phyloP scores from a whole-genome alignment of 2,797 vertebrate genomes.

The Scomberomorus guttatus region DNA sequence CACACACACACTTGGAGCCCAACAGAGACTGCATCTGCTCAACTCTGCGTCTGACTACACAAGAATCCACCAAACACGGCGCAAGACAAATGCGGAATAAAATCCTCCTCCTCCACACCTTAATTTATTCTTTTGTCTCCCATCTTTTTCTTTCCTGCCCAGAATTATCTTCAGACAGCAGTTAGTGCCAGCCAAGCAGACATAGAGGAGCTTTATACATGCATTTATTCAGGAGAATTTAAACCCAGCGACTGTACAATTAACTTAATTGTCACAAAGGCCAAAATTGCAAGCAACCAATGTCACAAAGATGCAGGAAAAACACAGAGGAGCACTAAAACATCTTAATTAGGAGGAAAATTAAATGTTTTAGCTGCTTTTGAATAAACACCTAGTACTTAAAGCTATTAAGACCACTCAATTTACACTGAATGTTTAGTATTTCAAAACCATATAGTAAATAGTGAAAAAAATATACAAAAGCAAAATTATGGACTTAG shows the following conservation, averaged over 20 bases:
- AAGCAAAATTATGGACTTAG: background rate
- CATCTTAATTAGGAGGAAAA: slow-evolving; percentile 25
- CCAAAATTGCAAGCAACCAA: slow-evolving; percentile 36
- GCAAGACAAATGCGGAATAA: slow-evolving; percentile 32
- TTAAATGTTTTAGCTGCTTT: slow-evolving; percentile 31
- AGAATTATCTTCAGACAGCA: slow-evolving; percentile 47
- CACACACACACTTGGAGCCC: slow-evolving; percentile 17
- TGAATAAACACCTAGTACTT: slow-evolving; percentile 32
- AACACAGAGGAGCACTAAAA: slow-evolving; percentile 3
- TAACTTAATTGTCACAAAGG: slow-evolving; percentile 39
- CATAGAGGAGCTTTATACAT: slow-evolving; percentile 14
- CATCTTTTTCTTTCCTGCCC: slow-evolving; percentile 21
- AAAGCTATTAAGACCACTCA: background rate
- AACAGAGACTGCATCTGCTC: slow-evolving; percentile 42
- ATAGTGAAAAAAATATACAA: background rate
- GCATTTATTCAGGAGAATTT: slow-evolving; percentile 40
- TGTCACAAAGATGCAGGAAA: slow-evolving; percentile 40
- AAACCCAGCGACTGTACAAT: slow-evolving; percentile 32
- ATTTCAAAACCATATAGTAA: slow-evolving; percentile 4
- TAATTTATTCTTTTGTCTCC: slow-evolving; percentile 50
- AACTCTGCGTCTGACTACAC: slow-evolving; percentile 30
- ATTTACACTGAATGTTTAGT: slow-evolving; percentile 25
- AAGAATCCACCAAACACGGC: slow-evolving; percentile 26
- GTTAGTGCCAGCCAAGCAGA: slow-evolving; percentile 14
- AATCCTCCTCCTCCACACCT: slow-evolving; percentile 66